Conservation (phyloP, 1,140 invertebrate genomes). For the Neodiprion virginianus region DNA sequence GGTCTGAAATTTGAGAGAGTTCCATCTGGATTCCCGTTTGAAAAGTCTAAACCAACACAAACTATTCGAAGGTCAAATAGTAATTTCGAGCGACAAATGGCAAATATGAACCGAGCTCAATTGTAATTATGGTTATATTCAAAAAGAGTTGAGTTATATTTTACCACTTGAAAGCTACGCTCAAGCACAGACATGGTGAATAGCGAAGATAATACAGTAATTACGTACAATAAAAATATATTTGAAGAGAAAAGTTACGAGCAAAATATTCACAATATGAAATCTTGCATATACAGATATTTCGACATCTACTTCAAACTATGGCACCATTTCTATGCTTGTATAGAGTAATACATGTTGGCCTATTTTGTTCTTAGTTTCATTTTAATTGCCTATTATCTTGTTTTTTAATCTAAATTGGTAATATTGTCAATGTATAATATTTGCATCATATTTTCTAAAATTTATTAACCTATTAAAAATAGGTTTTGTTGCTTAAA, state of each 20-base stretch:
- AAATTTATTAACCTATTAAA: conserved; percentile 44
- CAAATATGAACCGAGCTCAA: too few relatives aligned
- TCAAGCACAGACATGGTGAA: conserved; percentile 32
- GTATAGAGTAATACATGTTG: conserved; percentile 45
- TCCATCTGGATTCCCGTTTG: too few relatives aligned
- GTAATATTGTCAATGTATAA: conserved; percentile 35
- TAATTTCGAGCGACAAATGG: too few relatives aligned
- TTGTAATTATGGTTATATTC: too few relatives aligned
- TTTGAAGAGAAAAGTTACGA: background rate
- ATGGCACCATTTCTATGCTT: conserved; percentile 24
- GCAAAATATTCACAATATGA: background rate
- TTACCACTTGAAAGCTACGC: conserved; percentile 39
- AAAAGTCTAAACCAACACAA: too few relatives aligned
- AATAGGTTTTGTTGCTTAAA: conserved; percentile 48
- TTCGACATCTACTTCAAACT: background rate
- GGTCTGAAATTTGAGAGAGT: too few relatives aligned
- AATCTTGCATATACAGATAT: background rate
- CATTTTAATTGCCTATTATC: conserved; percentile 39
- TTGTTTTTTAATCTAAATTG: conserved; percentile 36
- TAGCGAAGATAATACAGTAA: background rate
- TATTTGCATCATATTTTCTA: conserved; percentile 37
- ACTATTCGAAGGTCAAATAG: too few relatives aligned
- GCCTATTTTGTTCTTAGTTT: conserved; percentile 41
- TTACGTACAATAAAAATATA: background rate
- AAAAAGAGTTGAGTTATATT: conserved; percentile 27